A percentile compares a stretch with the other conserved stretches of the same genome.
These are phyloP conservation scores for Anthrax anthrax DNA, from an alignment of 2,888 invertebrate species.

Conservation along the genomic window DNA sequence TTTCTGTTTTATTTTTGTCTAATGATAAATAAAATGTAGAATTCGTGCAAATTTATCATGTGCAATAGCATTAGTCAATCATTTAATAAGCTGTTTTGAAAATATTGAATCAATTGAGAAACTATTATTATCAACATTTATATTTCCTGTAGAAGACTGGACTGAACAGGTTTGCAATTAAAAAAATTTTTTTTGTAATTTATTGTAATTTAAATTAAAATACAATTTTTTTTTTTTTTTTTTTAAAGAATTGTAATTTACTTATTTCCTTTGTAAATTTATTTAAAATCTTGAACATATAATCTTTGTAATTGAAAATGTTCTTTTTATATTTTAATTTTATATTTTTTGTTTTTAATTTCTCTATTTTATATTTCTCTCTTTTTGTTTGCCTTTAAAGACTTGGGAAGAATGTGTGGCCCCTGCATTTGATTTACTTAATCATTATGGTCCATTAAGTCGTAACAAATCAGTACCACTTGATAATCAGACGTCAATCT, in stretches of 20 bases:
- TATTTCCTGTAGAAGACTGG: conserved; percentile 30
- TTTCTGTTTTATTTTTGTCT: not conserved
- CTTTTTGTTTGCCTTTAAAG: conserved; percentile 14
- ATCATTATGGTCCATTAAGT: conserved; percentile 27
- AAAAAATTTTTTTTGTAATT: not conserved
- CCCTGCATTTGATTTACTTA: conserved; percentile 30
- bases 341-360: not conserved
- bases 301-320: too few relatives aligned
- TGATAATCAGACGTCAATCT: conserved; percentile 8
- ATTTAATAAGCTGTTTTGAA: conserved; percentile 24
- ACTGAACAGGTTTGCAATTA: conserved; percentile 24
- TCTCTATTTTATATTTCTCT: not conserved
- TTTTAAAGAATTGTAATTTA: too few relatives aligned
- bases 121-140: conserved; percentile 22
- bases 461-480: conserved; percentile 5
- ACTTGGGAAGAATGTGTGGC: conserved; percentile 33
- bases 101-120: conserved; percentile 23
- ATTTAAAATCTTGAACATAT: too few relatives aligned
- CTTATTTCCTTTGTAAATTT: too few relatives aligned
- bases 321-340: not conserved
- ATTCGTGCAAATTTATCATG: conserved; percentile 27
- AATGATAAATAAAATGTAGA: conserved; percentile 13
- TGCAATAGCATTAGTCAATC: conserved; percentile 23
- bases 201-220: too few relatives aligned
- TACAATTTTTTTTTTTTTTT: too few relatives aligned